Evolutionary conservation across 2,888 invertebrate genomes (phyloP), one percentile per base, ranked within the genome.

Genomic region (Eristalis pertinax): DNA sequence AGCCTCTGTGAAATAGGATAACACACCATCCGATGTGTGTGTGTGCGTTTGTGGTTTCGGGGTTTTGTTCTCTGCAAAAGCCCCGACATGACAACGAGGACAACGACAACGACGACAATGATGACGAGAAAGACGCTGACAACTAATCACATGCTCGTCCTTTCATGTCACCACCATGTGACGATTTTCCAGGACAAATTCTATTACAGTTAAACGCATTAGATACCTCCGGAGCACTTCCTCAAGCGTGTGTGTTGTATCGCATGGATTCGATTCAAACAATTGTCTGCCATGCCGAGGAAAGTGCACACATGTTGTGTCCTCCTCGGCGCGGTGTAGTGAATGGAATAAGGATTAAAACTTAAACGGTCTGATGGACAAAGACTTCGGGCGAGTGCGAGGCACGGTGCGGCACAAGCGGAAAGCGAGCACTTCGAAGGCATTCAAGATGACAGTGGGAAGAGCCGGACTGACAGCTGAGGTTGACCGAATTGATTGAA

Each of bases 181-280:
- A 80, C 73, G 79, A 79, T 84, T 79, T 79, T 80, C 83, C 76
- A 63, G 56, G 65, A 87, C 84, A 80, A 84, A 87, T 87, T 84
- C 84, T 80, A 87, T 87, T 84, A 84, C 68, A 87, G 63, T 72
- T 87, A 80, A 80, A 87, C 84, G 84, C 64, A 83, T 83, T 75
- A 60, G 19, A 50, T 74, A 15, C 69, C 38, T 41, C 26, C 29
- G 70, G 24, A 77, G 70, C 69, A 77, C 29, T 70, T 63, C n/a
- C 35, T 60, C 56, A 19, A 74, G 73, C 73, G 65, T 72, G 60
- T 24, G 24, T 26, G 24, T 13, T 11, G 60, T 65, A n/a, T 22
- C 24, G 29, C 19, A n/a, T 70, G 58, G 43, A 68, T 65, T 65
- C 74, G 65, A 74, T 84, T 84, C 65, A 35, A 68, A 68, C 64